A percentile compares a stretch with the other conserved stretches of the same genome.
Evolutionary conservation across 1,140 invertebrate species (phyloP).

Genomic region (Camponotus floridanus): DNA sequence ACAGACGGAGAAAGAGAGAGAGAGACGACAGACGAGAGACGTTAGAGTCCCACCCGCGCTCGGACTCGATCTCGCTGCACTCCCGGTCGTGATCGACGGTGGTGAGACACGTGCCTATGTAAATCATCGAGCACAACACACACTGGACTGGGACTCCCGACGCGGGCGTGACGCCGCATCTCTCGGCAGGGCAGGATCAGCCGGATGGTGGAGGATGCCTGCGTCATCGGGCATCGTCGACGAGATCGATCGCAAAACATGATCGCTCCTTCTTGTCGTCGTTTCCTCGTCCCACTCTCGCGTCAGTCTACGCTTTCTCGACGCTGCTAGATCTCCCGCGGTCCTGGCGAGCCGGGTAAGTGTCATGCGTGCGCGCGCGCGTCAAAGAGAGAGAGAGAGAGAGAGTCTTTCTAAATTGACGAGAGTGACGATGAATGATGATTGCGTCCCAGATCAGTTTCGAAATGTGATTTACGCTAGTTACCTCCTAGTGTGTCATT

Average conservation of each 20-base stretch:
- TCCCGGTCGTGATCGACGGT: not conserved
- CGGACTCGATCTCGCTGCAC: not conserved
- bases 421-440: not conserved
- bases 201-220: constrained; percentile 44
- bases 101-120: constrained; percentile 69
- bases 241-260: constrained; percentile 68
- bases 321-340: constrained; percentile 18
- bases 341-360: constrained; percentile 47
- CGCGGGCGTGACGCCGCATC: constrained; percentile 47
- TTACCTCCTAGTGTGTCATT: not conserved
- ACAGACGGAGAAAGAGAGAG: no score
- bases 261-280: constrained; percentile 14
- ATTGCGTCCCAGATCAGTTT: not conserved
- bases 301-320: constrained; percentile 17
- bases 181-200: not conserved
- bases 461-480: not conserved
- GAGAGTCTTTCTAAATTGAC: not conserved
- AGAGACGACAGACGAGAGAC: not conserved
- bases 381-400: not conserved
- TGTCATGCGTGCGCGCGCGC: not conserved
- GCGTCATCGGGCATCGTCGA: constrained; percentile 52
- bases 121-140: constrained; percentile 53
- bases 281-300: constrained; percentile 16
- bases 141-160: not conserved
- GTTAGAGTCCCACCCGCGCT: not conserved